These are phyloP conservation scores for Aphis gossypii DNA, from an alignment of 1,140 invertebrate genomes.

Conservation along the genomic window DNA sequence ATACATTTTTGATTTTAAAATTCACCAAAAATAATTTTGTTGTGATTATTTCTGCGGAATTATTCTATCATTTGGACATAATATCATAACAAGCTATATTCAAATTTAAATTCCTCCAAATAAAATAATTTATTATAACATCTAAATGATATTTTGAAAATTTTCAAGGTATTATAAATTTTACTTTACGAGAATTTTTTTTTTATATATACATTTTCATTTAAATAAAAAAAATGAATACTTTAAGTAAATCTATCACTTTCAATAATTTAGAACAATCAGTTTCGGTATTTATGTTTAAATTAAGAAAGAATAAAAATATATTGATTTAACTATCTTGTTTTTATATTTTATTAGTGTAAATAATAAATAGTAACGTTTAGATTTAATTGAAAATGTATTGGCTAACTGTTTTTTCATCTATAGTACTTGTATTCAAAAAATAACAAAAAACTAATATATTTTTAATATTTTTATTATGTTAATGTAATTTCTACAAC, in stretches of 20 bases:
- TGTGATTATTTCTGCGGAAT: background rate
- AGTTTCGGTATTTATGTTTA: background rate
- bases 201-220: background rate
- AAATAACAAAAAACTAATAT: background rate
- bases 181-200: background rate
- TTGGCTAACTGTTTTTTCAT: background rate
- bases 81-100: background rate
- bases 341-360: background rate
- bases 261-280: background rate
- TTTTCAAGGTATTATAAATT: background rate
- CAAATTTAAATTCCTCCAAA: background rate
- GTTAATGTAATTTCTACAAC: background rate
- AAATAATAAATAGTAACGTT: background rate
- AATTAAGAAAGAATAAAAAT: background rate
- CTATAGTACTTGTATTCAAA: background rate
- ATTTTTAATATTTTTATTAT: background rate
- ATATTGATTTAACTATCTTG: background rate
- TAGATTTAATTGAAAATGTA: background rate
- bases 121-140: background rate
- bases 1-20: background rate
- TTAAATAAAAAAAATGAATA: background rate
- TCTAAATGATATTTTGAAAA: background rate
- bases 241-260: background rate
- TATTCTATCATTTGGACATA: background rate
- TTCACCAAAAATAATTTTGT: background rate